Percentiles rank a stretch among this genome's conserved stretches.
Conservation (phyloP, 2,888 invertebrate genomes). For the Rhimphoctona megacephalus region DNA sequence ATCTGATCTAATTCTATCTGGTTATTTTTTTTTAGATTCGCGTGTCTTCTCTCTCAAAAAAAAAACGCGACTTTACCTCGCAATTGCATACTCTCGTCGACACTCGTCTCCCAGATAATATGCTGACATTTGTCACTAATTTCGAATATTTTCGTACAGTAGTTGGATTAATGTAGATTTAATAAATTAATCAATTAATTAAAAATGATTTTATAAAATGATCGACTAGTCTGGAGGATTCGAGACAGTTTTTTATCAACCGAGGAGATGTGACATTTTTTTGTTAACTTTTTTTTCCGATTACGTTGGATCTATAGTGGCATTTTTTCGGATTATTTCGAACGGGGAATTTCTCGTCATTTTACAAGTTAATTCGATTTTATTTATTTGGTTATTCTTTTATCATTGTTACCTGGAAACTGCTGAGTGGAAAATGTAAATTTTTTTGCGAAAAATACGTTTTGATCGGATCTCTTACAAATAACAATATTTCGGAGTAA, state of each 20-base stretch:
- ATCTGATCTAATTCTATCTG: slow-evolving; percentile 31
- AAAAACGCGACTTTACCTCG: slow-evolving; percentile 9
- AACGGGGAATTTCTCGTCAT: neutral
- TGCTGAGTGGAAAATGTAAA: neutral
- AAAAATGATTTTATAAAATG: neutral
- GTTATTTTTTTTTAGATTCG: slow-evolving; percentile 17
- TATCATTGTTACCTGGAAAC: neutral
- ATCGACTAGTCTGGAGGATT: neutral
- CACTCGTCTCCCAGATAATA: neutral
- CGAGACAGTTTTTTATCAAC: neutral
- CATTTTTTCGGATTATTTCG: neutral
- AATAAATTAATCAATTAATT: neutral
- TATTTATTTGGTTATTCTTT: neutral
- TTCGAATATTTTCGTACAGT: neutral
- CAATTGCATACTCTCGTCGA: slow-evolving; percentile 22
- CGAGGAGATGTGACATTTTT: neutral
- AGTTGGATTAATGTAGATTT: slow-evolving; percentile 10
- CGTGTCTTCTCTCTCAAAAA: neutral
- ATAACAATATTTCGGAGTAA: neutral
- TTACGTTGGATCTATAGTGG: neutral
- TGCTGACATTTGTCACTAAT: neutral
- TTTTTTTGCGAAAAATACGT: neutral
- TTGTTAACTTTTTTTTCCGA: neutral
- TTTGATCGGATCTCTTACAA: neutral
- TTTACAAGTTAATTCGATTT: neutral